These are phyloP conservation scores for Odontocolon sp. DNA, from an alignment of 2,888 invertebrate genomes.

Conservation along the genomic window DNA sequence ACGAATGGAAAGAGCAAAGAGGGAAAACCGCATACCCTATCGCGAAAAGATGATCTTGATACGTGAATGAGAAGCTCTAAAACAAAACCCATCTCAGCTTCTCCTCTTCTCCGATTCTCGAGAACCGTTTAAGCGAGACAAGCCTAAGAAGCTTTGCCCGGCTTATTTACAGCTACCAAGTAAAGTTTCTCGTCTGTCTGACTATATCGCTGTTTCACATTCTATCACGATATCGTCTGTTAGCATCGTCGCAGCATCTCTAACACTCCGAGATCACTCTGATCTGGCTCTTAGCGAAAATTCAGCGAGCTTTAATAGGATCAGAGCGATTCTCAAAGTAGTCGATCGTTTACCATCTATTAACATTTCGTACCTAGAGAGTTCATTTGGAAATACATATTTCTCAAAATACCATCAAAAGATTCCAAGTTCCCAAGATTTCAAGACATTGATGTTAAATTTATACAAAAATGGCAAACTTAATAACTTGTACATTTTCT, in stretches of 20 bases:
- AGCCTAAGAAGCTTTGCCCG: conserved; percentile 48
- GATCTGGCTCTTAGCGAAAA: conserved; percentile 23
- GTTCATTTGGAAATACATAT: too few species aligned
- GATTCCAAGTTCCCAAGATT: background rate
- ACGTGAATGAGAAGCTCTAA: conserved; percentile 13
- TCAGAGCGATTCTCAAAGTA: conserved; percentile 18
- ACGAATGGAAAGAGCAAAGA: background rate
- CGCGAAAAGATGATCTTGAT: conserved; percentile 19
- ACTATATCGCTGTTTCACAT: conserved; percentile 26
- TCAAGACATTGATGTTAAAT: conserved; percentile 38
- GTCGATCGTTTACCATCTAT: conserved; percentile 42
- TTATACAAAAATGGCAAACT: too few species aligned
- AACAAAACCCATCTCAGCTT: background rate
- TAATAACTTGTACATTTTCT: too few species aligned
- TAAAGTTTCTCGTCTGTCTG: too few species aligned
- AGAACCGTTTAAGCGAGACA: conserved; percentile 38
- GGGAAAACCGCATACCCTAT: background rate
- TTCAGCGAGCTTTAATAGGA: conserved; percentile 19
- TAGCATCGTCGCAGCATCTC: background rate
- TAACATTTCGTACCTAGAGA: too few species aligned
- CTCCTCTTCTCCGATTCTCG: background rate
- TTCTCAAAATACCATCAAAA: conserved; percentile 39
- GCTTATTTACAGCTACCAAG: conserved; percentile 45
- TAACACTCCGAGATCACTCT: background rate
- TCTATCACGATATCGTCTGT: background rate